Conservation (phyloP, 2,797 vertebrate species). For the Antrozous pallidus region DNA sequence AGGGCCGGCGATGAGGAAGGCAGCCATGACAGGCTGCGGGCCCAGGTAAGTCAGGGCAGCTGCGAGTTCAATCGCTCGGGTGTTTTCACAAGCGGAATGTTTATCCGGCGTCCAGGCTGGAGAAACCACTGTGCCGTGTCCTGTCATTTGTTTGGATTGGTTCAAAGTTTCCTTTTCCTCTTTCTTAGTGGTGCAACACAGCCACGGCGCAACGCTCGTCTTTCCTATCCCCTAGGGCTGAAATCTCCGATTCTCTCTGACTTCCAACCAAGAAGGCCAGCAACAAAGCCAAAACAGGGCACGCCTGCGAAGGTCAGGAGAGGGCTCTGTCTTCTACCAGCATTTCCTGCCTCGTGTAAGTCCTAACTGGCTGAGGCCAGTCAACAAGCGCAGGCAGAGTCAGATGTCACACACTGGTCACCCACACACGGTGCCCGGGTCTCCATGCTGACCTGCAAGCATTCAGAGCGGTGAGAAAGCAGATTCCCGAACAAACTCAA, state of each 20-base stretch:
- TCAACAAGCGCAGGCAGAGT: not conserved
- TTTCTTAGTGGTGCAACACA: slow-evolving; percentile 52
- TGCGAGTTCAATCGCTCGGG: not conserved
- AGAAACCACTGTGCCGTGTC: slow-evolving; percentile 48
- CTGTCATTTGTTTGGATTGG: slow-evolving; percentile 50
- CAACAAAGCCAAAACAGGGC: not conserved
- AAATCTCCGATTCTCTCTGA: slow-evolving; percentile 28
- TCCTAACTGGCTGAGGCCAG: not conserved
- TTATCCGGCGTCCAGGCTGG: not conserved
- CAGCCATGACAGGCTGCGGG: not conserved
- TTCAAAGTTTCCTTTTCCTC: slow-evolving; percentile 62
- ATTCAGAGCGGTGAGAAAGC: not conserved
- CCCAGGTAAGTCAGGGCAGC: slow-evolving; percentile 29
- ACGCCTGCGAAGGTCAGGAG: not conserved
- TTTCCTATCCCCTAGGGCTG: slow-evolving; percentile 30
- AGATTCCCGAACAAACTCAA: slow-evolving; percentile 3
- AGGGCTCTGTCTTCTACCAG: not conserved
- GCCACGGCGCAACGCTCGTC: not conserved
- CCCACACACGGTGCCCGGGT: not conserved
- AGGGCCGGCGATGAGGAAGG: not conserved
- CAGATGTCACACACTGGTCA: not conserved
- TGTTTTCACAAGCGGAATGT: slow-evolving; percentile 64
- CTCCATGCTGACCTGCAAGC: not conserved
- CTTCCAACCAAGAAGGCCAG: slow-evolving; percentile 13
- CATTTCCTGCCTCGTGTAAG: not conserved